Base-by-base conservation (phyloP, 2,797 vertebrate genomes). In the Chloroceryle amazona region DNA sequence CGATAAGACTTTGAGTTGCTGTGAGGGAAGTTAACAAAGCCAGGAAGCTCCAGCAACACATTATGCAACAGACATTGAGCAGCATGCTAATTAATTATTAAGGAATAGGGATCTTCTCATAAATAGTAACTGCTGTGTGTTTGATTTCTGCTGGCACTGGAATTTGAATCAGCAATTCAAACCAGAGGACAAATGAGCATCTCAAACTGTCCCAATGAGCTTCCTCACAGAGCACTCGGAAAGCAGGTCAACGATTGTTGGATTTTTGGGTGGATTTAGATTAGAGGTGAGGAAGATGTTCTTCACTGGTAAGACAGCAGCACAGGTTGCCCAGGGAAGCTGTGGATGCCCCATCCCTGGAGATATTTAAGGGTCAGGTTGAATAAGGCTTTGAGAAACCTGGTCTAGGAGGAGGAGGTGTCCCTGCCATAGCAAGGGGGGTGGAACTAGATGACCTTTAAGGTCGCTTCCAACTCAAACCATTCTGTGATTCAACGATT, bases 211-310 rank as follows among this genome's bases (percentile, higher is more conserved):
- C 13, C 13, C 33, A 8, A 15, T 1, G 1, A 63, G 41, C 74
- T 18, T 31, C 49, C 82, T 33, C 60, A 2, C 25, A 4, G 18
- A 46, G 9, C 60, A 6, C 35, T 1, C 17, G 9, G 26, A 47
- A 44, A 1, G 8, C 25, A 13, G 46, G 31, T n/a, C 31, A 39
- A 47, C 3, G 39, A 29, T 4, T 21, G 3, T 2, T 0, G 26
- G 44, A 75, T 35, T 81, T 65, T 63, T 18, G 35, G 37, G 37
- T 39, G 19, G 60, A 62, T 62, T 62, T 41, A 39, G 11, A 39
- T 39, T 11, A 61, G 25, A 19, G 39, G 41, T 13, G 7, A 20
- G 16, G 37, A 62, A 61, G 35, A 25, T 17, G 25, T 62, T 62
- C 37, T 28, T 19, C 23, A 39, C 5, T 18, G 35, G 58, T 18